Conservation (phyloP, 2,888 invertebrate genomes). For the Ormyrus pomaceus region DNA sequence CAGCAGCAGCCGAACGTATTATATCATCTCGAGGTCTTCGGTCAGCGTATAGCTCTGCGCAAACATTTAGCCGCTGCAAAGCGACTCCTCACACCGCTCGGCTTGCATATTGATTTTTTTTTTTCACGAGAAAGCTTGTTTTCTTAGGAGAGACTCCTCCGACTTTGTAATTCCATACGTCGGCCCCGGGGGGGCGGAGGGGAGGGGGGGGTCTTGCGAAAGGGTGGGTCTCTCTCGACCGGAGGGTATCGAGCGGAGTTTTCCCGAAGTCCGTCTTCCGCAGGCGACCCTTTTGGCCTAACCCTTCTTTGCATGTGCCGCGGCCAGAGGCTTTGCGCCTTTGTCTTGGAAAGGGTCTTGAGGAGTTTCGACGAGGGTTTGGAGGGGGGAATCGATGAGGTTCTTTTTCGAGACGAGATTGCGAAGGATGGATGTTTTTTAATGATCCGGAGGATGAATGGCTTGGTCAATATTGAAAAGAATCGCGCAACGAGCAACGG, state of each 20-base stretch:
- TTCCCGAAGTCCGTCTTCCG: slow-evolving; percentile 16
- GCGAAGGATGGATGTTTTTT: too few species aligned
- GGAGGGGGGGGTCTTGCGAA: not conserved
- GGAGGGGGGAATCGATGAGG: too few species aligned
- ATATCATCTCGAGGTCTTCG: not conserved
- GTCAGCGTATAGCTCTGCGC: not conserved
- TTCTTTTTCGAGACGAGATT: too few species aligned
- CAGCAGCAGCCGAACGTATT: not conserved
- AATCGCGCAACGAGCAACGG: too few species aligned
- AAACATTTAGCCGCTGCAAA: slow-evolving; percentile 16
- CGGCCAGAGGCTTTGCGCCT: not conserved
- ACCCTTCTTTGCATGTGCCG: slow-evolving; percentile 51
- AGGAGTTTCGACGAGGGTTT: too few species aligned
- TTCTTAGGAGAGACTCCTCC: slow-evolving; percentile 38
- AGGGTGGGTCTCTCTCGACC: too few species aligned
- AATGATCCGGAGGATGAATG: too few species aligned
- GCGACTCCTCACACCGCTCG: not conserved
- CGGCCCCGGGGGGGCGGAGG: not conserved
- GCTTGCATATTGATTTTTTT: slow-evolving; percentile 45
- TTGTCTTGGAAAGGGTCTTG: too few species aligned
- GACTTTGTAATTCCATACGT: slow-evolving; percentile 54
- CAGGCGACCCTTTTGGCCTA: slow-evolving; percentile 13
- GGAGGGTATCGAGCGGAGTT: slow-evolving; percentile 21
- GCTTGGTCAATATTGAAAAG: too few species aligned
- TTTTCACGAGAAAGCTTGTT: slow-evolving; percentile 34